Percentiles rank a stretch among this genome's conserved stretches.
Conservation (phyloP, 2,113 vertebrate species). For the Ageneiosus marmoratus region DNA sequence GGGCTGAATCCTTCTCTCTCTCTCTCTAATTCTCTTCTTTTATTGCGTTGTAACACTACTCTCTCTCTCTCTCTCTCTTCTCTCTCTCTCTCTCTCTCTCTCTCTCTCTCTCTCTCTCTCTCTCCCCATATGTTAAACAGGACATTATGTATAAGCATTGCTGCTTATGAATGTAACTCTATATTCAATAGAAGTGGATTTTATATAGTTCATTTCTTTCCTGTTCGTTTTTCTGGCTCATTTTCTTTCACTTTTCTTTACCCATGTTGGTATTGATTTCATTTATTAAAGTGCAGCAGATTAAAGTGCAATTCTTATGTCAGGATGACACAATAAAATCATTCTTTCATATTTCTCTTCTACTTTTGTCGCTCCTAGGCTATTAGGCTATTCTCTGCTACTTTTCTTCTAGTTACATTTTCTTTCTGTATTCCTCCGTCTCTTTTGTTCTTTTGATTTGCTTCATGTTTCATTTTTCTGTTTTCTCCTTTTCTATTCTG, state of each 20-base stretch:
- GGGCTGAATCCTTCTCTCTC: conserved; percentile 75
- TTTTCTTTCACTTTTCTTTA: conserved; percentile 51
- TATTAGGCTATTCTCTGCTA: not conserved
- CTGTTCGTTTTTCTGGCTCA: conserved; percentile 40
- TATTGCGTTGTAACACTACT: conserved; percentile 41
- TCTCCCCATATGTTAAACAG: not conserved
- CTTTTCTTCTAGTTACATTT: conserved; percentile 46
- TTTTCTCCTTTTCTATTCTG: conserved; percentile 53
- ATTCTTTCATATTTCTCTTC: conserved; percentile 44
- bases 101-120: not conserved
- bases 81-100: conserved; percentile 22
- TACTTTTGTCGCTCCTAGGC: not conserved
- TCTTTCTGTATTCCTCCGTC: conserved; percentile 49
- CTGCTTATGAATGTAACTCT: not conserved
- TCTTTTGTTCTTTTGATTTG: conserved; percentile 47
- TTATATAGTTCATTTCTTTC: conserved; percentile 32
- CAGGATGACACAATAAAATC: conserved; percentile 15
- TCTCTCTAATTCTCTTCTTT: conserved; percentile 55
- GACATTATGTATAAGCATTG: not conserved
- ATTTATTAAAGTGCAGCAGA: conserved; percentile 12
- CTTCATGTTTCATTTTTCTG: conserved; percentile 59
- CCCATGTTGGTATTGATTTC: conserved; percentile 7
- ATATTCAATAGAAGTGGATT: not conserved
- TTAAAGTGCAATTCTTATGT: conserved; percentile 5
- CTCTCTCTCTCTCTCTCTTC: conserved; percentile 18